phyloP scores from a whole-genome alignment of 2,113 vertebrate genomes.

The Odobenus rosmarus region DNA sequence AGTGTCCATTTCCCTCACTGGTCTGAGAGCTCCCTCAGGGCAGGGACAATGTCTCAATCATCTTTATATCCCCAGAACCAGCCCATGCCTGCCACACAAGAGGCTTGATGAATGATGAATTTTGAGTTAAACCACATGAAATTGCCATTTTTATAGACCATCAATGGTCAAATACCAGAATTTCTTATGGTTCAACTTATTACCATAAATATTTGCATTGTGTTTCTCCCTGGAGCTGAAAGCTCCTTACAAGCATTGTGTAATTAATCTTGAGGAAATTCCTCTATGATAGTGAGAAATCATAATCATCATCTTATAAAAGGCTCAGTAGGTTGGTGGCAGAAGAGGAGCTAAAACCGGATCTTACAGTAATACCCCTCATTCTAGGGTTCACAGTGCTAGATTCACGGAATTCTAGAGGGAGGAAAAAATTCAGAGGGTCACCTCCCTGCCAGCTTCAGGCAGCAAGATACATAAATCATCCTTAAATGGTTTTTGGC shows the following conservation, averaged over 20 bases:
- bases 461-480: conserved; percentile 47
- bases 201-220: not conserved
- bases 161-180: not conserved
- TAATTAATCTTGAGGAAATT: not conserved
- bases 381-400: not conserved
- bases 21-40: not conserved
- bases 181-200: not conserved
- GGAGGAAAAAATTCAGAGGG: conserved; percentile 41
- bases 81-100: not conserved
- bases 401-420: conserved; percentile 3
- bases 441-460: not conserved
- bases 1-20: not conserved
- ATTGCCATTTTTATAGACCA: not conserved
- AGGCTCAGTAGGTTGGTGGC: not conserved
- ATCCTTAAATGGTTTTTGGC: conserved; percentile 56
- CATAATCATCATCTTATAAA: not conserved
- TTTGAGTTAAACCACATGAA: not conserved
- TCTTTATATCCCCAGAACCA: not conserved
- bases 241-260: not conserved
- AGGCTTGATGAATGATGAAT: not conserved
- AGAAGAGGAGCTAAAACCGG: not conserved
- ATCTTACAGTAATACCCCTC: not conserved
- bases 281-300: not conserved
- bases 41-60: conserved; percentile 10
- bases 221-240: not conserved